Evolutionary conservation across 2,888 invertebrate genomes (phyloP), one percentile per base, ranked within the genome.

Genomic region (Pristionchus maxplancki): DNA sequence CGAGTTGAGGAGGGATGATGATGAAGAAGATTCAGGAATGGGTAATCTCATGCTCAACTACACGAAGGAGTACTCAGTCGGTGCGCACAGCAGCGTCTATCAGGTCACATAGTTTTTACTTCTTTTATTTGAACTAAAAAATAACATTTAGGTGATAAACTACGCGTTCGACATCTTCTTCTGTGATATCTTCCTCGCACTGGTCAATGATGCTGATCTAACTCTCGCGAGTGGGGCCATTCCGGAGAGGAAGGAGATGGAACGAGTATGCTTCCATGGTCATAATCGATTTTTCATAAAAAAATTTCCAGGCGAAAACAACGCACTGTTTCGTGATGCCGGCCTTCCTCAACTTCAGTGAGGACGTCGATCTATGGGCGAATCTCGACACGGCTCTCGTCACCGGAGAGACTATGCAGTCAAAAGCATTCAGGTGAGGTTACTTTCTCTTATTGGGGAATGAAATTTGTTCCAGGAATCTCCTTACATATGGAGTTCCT

Each of bases 91-190:
- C 82, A 83, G 86, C 4, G 89, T 93, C 31, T 93, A 93, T 87
- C 93, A 94, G 89, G 90, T 90, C 15, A n/a, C 9, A 31, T 50
- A 28, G 6, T 44, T 74, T 37, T 37, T n/a, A n/a, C n/a, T n/a
- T n/a, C n/a, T n/a, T n/a, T n/a, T n/a, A n/a, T n/a, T n/a, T n/a
- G n/a, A n/a, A n/a, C n/a, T n/a, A 20, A n/a, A 0, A n/a, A 48
- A 5, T 15, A n/a, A 31, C 3, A 17, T 88, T 64, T 50, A 90
- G 90, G 91, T 92, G 6, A 93, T 94, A 50, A 93, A 93, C 89
- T 91, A 91, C 37, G 91, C 91, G 1, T 94, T 94, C 74, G 94
- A 94, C 90, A 94, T 94, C 17, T 94, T 94, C 90, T 93, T 93
- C 85, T 93, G 92, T 31, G 94, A 94, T 87, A n/a, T 94, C 6